These are phyloP conservation scores for Erebia palarica DNA, from an alignment of 2,888 invertebrate genomes.

Conservation along the genomic window DNA sequence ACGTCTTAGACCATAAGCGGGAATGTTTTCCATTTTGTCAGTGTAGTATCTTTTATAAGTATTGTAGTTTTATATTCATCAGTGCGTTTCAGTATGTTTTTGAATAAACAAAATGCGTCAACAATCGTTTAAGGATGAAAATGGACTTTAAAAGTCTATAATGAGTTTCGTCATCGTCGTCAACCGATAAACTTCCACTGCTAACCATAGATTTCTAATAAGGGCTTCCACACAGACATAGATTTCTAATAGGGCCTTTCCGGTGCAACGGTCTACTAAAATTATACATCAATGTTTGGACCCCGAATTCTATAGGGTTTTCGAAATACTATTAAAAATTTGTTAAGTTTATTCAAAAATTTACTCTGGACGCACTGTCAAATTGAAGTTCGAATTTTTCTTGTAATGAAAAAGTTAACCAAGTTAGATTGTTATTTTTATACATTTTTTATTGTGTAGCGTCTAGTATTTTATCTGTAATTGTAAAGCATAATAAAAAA, in stretches of 20 bases:
- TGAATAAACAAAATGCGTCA: neutral
- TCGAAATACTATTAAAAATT: neutral
- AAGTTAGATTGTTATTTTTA: slow-evolving; percentile 60
- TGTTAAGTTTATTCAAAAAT: slow-evolving; percentile 23
- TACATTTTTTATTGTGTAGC: slow-evolving; percentile 54
- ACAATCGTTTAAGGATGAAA: neutral
- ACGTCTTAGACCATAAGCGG: neutral
- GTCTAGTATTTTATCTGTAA: slow-evolving; percentile 59
- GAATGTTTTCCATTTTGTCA: slow-evolving; percentile 19
- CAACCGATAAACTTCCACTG: no score
- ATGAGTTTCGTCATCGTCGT: no score
- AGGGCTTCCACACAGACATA: no score
- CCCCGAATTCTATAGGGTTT: no score
- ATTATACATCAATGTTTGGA: no score
- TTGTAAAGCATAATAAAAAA: slow-evolving; percentile 52
- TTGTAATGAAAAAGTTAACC: slow-evolving; percentile 49
- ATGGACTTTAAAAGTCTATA: no score
- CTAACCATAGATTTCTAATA: no score
- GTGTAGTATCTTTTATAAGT: slow-evolving; percentile 7
- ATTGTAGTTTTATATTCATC: slow-evolving; percentile 22
- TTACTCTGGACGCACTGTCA: slow-evolving; percentile 19
- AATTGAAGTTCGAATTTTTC: slow-evolving; percentile 32
- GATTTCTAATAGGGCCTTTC: no score
- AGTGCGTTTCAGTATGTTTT: slow-evolving; percentile 4
- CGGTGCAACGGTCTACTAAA: no score